Evolutionary conservation across 37 sponge, comb jelly and placozoan genomes (phyloP).

Genomic region (Mnemiopsis leidyi): DNA sequence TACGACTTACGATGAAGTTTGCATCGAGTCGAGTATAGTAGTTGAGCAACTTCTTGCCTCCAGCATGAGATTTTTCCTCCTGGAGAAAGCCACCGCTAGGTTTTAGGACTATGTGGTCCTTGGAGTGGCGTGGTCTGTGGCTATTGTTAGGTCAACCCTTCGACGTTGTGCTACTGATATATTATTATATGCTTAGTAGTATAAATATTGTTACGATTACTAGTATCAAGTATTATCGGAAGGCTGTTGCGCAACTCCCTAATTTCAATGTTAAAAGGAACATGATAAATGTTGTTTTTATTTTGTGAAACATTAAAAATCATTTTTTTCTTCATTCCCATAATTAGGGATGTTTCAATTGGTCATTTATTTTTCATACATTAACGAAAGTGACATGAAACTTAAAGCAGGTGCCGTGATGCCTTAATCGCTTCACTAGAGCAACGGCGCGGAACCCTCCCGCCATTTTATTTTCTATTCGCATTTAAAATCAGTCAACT

Average conservation of each 20-base stretch:
- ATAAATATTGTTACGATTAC: not conserved
- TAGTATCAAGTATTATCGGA: not conserved
- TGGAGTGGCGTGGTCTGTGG: no score
- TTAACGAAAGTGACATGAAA: no score
- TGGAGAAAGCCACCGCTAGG: no score
- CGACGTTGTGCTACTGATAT: no score
- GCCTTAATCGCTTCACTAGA: no score
- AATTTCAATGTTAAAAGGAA: not conserved
- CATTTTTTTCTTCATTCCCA: not conserved
- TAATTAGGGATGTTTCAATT: not conserved
- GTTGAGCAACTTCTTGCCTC: not conserved
- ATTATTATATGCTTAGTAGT: not conserved
- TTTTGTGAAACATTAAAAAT: slow-evolving; percentile 36
- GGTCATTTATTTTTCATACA: no score
- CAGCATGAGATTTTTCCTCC: not conserved
- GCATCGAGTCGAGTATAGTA: not conserved
- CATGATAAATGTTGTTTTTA: not conserved
- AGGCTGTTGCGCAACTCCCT: not conserved
- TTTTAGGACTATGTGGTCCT: no score
- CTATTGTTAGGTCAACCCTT: no score
- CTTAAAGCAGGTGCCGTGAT: no score
- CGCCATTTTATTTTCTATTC: no score
- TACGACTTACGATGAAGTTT: not conserved
- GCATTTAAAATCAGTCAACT: no score
- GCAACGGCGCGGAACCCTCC: no score